Base-by-base conservation (phyloP, 2,113 vertebrate species). In the Corythoichthys intestinalis region DNA sequence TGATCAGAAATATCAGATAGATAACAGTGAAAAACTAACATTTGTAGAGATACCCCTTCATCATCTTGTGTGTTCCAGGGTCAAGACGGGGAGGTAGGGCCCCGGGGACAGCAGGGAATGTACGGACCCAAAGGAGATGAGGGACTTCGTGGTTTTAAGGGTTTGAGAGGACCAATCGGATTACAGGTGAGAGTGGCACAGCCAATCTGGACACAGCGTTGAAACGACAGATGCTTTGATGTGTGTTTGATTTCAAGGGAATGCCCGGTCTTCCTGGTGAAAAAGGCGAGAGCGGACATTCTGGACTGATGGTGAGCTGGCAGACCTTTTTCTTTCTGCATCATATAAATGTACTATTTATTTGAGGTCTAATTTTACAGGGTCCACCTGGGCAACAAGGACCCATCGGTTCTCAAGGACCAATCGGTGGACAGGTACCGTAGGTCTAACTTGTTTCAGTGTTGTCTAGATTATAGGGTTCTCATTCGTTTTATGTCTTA, bases 401-500 rank as follows among this genome's bases (percentile, higher is more conserved):
- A 13, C 89, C 91, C 0, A 66, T 65, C 61, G 96, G 96, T 6
- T 89, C 96, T 0, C 96, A 96, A 66, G 96, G 96, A 20, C 93
- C 95, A 34, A 66, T 94, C 0, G 96, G 96, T 0, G 96, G 96
- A 60, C 86, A 87, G 88, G 91, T 90, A 69, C 5, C 6, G 35
- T 37, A 37, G 59, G 66, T 70, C 61, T 56, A 38, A 62, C 14
- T 62, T 62, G 44, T 44, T 15, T 50, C 47, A 65, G 13, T 6
- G 34, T 0, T 14, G 13, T 54, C 64, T 9, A 69, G 3, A 72
- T 3, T 2, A 34, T 54, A 37, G 14, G 11, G 7, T 64, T 56
- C 10, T 66, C 38, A 57, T 15, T 1, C 12, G 0, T 54, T 37
- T 1, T 58, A 37, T 79, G 56, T 78, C n/a, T 50, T 64, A 28